Percentiles rank a stretch among this genome's conserved stretches.
Evolutionary conservation across 2,888 invertebrate genomes (phyloP).

Genomic region (Idaea straminata): DNA sequence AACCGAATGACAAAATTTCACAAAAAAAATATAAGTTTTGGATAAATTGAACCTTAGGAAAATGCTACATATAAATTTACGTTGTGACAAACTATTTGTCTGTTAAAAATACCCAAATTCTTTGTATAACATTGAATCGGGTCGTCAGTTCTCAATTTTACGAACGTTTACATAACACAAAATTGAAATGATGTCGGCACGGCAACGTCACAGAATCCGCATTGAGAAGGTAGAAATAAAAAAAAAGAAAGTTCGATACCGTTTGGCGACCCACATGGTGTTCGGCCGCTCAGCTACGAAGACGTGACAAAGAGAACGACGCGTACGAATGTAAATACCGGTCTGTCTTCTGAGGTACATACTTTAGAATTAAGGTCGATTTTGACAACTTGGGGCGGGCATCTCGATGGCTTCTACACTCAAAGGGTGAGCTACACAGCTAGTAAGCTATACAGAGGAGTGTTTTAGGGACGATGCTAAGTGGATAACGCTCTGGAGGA

Average conservation of each 20-base stretch:
- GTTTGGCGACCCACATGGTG: slow-evolving; percentile 71
- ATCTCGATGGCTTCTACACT: too few species aligned
- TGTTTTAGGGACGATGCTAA: too few species aligned
- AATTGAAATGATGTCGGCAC: slow-evolving; percentile 19
- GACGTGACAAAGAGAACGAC: slow-evolving; percentile 42
- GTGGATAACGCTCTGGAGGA: too few species aligned
- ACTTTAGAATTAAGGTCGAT: too few species aligned
- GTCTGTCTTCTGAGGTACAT: slow-evolving; percentile 9
- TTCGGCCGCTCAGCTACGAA: slow-evolving; percentile 27
- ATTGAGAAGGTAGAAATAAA: slow-evolving; percentile 45
- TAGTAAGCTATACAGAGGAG: too few species aligned
- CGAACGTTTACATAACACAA: slow-evolving; percentile 5
- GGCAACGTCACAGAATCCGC: slow-evolving; percentile 32
- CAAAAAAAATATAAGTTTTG: too few species aligned
- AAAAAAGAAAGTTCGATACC: slow-evolving; percentile 73
- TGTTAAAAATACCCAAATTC: background rate
- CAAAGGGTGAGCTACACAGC: too few species aligned
- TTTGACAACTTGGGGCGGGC: too few species aligned
- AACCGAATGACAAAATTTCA: too few species aligned
- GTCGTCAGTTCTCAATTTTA: background rate
- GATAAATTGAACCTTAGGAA: too few species aligned
- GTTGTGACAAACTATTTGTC: too few species aligned
- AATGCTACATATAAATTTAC: too few species aligned
- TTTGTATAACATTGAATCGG: background rate
- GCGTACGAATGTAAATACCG: background rate